Percentiles rank a stretch among this genome's conserved stretches.
phyloP scores from a whole-genome alignment of 2,113 vertebrate species.

The Gracilinanus agilis region DNA sequence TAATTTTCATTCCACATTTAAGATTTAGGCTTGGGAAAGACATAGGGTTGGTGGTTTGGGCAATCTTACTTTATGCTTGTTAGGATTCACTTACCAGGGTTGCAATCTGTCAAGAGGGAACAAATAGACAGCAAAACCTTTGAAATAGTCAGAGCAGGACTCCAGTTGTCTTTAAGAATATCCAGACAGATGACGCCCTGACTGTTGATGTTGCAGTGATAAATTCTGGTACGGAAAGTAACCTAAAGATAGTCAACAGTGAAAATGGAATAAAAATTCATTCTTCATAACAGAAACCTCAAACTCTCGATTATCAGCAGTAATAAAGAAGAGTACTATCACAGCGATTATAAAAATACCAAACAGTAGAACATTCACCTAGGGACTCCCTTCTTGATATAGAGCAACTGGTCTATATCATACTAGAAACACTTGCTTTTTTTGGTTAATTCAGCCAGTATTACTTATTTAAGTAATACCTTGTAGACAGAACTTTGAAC shows the following conservation, averaged over 20 bases:
- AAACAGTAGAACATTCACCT: constrained; percentile 31
- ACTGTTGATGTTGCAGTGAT: constrained; percentile 98
- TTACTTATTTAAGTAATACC: not conserved
- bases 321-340: not conserved
- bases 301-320: constrained; percentile 2
- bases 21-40: constrained; percentile 10
- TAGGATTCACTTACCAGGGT: constrained; percentile 89
- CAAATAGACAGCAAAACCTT: constrained; percentile 96
- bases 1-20: constrained; percentile 52
- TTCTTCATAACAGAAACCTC: constrained; percentile 2
- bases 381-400: not conserved
- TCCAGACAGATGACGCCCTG: constrained; percentile 97
- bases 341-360: not conserved
- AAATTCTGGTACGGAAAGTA: constrained; percentile 95
- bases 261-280: constrained; percentile 53
- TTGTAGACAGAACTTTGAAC: not conserved
- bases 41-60: not conserved
- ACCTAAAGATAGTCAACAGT: constrained; percentile 83
- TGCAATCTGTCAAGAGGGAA: constrained; percentile 96
- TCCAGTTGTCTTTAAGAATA: constrained; percentile 97
- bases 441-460: not conserved
- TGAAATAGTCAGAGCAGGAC: constrained; percentile 95
- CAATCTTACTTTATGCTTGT: constrained; percentile 3
- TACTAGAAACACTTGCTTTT: constrained; percentile 43
- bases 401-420: not conserved